A percentile compares a stretch with the other conserved stretches of the same genome.
Conservation (phyloP, 1,140 invertebrate species). For the Archegozetes longisetosus region DNA sequence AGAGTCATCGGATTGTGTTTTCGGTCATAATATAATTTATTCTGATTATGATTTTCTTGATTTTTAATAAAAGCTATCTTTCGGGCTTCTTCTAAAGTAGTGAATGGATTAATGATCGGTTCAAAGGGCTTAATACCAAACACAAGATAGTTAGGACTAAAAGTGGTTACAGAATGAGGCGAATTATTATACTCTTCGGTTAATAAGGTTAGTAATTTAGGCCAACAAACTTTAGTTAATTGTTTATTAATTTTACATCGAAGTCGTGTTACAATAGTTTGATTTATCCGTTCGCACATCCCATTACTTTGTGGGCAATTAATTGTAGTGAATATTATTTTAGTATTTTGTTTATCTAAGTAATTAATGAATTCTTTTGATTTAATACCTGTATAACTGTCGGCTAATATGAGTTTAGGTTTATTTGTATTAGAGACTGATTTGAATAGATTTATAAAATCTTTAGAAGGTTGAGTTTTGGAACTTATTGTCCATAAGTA, state of each 20-base stretch:
- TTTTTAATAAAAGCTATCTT: conserved; percentile 3
- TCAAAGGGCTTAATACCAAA: neutral
- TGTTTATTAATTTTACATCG: conserved; percentile 10
- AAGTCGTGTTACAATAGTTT: neutral
- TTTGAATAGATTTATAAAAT: conserved; percentile 10
- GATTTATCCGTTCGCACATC: conserved; percentile 4
- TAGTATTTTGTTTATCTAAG: neutral
- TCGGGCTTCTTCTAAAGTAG: neutral
- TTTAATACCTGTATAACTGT: conserved; percentile 2
- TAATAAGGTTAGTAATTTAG: neutral
- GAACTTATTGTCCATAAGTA: neutral
- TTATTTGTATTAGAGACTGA: neutral
- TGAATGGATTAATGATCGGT: neutral
- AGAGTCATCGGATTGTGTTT: neutral
- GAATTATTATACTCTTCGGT: conserved; percentile 3
- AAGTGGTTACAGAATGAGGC: neutral
- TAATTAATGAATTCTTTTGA: conserved; percentile 3
- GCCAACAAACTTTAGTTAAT: neutral
- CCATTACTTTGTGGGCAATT: neutral
- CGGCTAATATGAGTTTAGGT: neutral
- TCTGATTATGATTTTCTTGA: neutral
- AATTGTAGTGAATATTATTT: neutral
- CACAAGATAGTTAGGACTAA: neutral
- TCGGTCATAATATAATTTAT: neutral
- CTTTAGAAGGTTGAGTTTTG: conserved; percentile 4